phyloP scores from a whole-genome alignment of 1,140 invertebrate genomes.

The Drosophila persimilis region DNA sequence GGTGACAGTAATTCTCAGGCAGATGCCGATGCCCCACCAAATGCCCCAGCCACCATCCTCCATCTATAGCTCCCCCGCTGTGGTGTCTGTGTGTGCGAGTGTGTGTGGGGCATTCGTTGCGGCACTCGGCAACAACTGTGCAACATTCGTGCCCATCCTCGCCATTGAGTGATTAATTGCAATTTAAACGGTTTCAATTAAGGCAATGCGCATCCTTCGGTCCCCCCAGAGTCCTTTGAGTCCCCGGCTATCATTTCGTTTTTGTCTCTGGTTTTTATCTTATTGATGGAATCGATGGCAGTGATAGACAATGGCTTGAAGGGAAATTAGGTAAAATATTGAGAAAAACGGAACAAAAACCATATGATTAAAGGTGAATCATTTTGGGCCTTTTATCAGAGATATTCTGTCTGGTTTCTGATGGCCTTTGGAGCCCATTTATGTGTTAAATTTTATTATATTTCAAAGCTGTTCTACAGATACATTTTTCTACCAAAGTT shows the following conservation, averaged over 20 bases:
- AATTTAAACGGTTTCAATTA: slow-evolving; percentile 83
- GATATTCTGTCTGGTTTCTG: not conserved
- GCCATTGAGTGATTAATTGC: slow-evolving; percentile 75
- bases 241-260: slow-evolving; percentile 27
- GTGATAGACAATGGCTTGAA: slow-evolving; percentile 37
- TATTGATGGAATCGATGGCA: slow-evolving; percentile 52
- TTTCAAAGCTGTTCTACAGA: too few species aligned
- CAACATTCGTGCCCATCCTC: slow-evolving; percentile 59
- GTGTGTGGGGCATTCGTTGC: slow-evolving; percentile 58
- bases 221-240: slow-evolving; percentile 28
- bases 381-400: too few species aligned
- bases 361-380: too few species aligned
- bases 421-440: not conserved
- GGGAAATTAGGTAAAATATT: not conserved
- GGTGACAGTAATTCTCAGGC: slow-evolving; percentile 69
- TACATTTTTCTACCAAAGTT: too few species aligned
- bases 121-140: slow-evolving; percentile 80
- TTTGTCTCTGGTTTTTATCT: slow-evolving; percentile 1
- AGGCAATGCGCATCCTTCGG: slow-evolving; percentile 76
- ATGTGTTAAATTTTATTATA: too few species aligned
- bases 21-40: slow-evolving; percentile 15
- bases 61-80: slow-evolving; percentile 6
- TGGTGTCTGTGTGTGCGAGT: not conserved
- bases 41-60: not conserved
- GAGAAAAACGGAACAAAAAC: too few species aligned